These are phyloP conservation scores for Xanthorhoe spadicearia DNA, from an alignment of 2,888 invertebrate genomes.

Conservation along the genomic window DNA sequence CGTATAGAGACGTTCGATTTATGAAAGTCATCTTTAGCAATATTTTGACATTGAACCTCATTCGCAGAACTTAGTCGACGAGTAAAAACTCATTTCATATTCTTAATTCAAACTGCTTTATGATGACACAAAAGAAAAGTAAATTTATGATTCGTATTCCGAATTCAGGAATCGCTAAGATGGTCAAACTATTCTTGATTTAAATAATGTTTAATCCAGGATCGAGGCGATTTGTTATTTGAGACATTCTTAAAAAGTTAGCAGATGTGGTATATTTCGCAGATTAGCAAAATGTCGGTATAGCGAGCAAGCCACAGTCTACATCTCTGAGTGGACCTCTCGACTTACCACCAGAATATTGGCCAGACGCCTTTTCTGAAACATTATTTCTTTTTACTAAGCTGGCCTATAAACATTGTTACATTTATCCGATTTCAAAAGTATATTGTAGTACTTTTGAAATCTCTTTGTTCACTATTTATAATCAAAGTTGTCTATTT, in stretches of 20 bases:
- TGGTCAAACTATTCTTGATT: background rate
- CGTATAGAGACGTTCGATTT: too few species aligned
- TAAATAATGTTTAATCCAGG: conserved; percentile 6
- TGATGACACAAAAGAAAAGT: too few species aligned
- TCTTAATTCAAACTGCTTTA: background rate
- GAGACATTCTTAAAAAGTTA: conserved; percentile 21
- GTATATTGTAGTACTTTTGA: too few species aligned
- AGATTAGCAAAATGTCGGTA: conserved; percentile 27
- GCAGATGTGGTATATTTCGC: conserved; percentile 21
- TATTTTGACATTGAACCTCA: too few species aligned
- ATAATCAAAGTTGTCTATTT: too few species aligned
- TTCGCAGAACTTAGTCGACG: background rate
- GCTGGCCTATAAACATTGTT: conserved; percentile 2
- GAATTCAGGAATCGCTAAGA: too few species aligned
- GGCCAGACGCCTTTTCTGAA: conserved; percentile 77
- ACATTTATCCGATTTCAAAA: too few species aligned
- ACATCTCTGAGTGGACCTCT: conserved; percentile 46
- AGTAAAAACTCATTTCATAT: background rate
- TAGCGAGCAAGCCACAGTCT: conserved; percentile 48
- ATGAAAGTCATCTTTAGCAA: too few species aligned
- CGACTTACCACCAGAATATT: conserved; percentile 78
- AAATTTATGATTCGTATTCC: too few species aligned
- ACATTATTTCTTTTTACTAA: conserved; percentile 49
- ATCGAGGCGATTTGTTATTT: conserved; percentile 23
- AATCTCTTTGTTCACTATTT: too few species aligned